These are phyloP conservation scores for Cnemophilus loriae DNA, from an alignment of 2,113 vertebrate species.

Conservation along the genomic window DNA sequence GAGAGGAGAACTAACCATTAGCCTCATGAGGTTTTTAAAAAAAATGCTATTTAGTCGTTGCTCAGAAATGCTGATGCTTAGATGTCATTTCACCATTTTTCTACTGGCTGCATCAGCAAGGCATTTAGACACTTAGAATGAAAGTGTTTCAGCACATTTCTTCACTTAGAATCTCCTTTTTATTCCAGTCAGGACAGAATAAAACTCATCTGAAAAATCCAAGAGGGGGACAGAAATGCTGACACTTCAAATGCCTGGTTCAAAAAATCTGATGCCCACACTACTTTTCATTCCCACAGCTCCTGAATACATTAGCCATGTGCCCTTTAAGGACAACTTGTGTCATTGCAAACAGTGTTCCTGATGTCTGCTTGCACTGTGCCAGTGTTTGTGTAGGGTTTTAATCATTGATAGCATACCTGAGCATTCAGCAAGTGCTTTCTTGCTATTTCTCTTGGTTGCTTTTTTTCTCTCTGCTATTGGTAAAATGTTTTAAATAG, in stretches of 20 bases:
- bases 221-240: constrained; percentile 39
- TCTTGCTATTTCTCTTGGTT: background rate
- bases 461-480: background rate
- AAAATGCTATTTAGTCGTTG: background rate
- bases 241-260: constrained; percentile 56
- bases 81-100: background rate
- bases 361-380: background rate
- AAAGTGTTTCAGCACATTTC: background rate
- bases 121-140: background rate
- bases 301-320: constrained; percentile 32
- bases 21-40: background rate
- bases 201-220: constrained; percentile 32
- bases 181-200: constrained; percentile 30
- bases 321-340: constrained; percentile 48
- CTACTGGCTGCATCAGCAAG: background rate
- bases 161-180: background rate
- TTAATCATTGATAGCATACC: background rate
- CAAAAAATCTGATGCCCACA: constrained; percentile 55
- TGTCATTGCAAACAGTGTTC: background rate
- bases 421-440: background rate
- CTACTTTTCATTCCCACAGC: constrained; percentile 56
- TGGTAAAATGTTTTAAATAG: background rate
- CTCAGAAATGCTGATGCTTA: background rate
- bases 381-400: background rate
- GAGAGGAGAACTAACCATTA: background rate